Evolutionary conservation across 1,140 invertebrate species (phyloP).

Genomic region (Drosophila lacertosa): DNA sequence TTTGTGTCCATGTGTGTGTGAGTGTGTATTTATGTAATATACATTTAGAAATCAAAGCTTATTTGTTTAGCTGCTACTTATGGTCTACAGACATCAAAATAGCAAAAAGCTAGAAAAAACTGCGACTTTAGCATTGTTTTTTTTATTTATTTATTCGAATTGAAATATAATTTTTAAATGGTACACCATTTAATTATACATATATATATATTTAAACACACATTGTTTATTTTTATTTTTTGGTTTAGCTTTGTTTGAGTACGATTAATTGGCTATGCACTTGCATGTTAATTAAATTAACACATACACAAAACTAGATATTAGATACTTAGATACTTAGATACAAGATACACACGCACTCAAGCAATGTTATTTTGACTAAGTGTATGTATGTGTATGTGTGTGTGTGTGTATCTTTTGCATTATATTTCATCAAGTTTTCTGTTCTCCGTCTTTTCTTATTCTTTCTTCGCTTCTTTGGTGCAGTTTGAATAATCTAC

Average conservation of each 20-base stretch:
- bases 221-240: conserved; percentile 3
- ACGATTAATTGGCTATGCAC: conserved; percentile 57
- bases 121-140: conserved; percentile 30
- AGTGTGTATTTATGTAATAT: conserved; percentile 49
- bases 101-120: conserved; percentile 74
- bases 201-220: conserved; percentile 66
- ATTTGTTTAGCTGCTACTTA: conserved; percentile 64
- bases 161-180: conserved; percentile 21
- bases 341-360: conserved; percentile 26
- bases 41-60: conserved; percentile 61
- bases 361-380: conserved; percentile 36
- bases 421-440: conserved; percentile 4
- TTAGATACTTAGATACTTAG: neutral
- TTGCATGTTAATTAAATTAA: conserved; percentile 71
- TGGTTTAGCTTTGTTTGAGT: conserved; percentile 26
- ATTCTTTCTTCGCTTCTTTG: conserved; percentile 43
- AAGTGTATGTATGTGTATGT: conserved; percentile 15
- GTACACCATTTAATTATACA: conserved; percentile 33
- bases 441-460: conserved; percentile 19
- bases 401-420: conserved; percentile 5
- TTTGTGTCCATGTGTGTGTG: conserved; percentile 29
- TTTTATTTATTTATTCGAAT: too few relatives aligned
- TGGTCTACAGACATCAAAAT: conserved; percentile 70
- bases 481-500: conserved; percentile 62
- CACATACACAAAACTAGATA: conserved; percentile 43